Conservation (phyloP, 2,113 vertebrate genomes). For the Sardina pilchardus region DNA sequence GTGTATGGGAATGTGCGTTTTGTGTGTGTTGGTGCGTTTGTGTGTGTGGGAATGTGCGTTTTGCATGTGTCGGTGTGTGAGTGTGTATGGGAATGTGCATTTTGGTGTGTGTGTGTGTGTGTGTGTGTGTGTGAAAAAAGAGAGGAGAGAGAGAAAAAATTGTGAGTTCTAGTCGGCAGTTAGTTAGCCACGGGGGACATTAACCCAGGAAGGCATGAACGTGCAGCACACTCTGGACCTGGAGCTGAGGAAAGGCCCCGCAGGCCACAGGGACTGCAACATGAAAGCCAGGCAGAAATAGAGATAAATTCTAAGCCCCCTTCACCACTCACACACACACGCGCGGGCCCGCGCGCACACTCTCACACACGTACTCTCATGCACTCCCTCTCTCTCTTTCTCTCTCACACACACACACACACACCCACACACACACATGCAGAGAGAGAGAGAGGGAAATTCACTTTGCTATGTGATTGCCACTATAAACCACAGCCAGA, state of each 20-base stretch:
- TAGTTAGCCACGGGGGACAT: conserved; percentile 64
- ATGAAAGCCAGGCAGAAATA: conserved; percentile 39
- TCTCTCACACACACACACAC: neutral
- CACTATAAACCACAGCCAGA: neutral
- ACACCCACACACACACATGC: neutral
- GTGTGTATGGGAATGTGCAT: neutral
- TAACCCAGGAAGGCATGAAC: conserved; percentile 63
- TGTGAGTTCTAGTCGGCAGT: conserved; percentile 38
- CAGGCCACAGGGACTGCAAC: conserved; percentile 45
- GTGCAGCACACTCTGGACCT: conserved; percentile 60
- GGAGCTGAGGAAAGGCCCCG: conserved; percentile 54
- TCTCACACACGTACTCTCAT: neutral
- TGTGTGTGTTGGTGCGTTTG: conserved; percentile 56
- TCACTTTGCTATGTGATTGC: neutral
- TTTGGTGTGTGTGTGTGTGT: neutral
- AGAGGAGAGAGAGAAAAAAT: conserved; percentile 27
- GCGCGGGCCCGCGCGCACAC: neutral
- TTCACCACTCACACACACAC: neutral
- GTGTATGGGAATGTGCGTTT: neutral
- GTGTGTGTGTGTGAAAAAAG: neutral
- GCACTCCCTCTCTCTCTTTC: too few relatives aligned
- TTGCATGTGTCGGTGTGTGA: too few relatives aligned
- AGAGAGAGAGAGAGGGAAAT: neutral
- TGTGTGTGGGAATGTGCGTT: neutral
- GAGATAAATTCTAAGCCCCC: conserved; percentile 32